Base-by-base conservation (phyloP, 2,888 invertebrate species). In the Caenorhabditis imperialis region DNA sequence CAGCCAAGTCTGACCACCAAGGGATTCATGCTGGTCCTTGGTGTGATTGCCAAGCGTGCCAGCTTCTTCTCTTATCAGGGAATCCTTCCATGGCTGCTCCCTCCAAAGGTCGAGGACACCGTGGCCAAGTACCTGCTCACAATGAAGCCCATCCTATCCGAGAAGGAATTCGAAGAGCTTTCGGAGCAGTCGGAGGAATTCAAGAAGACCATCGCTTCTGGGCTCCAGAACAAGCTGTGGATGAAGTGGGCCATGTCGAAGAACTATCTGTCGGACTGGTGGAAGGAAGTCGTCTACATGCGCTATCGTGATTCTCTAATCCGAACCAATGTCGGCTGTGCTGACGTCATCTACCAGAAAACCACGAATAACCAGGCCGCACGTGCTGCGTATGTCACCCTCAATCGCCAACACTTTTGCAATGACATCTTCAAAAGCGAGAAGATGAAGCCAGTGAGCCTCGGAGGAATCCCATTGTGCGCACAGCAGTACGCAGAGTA, bases 401-500 rank as follows among this genome's bases (percentile, higher is more conserved):
- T 82, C 2, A 71, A 77, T 10, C 48, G 81, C 0, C 73, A 78
- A 44, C 72, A 82, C 23, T 84, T 83, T 65, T 73, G 72, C 44
- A 75, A 74, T 14, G 84, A 84, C 16, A 71, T 78, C 54, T 82
- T 78, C 76, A 75, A 70, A 33, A 71, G 67, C 18, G 80, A 84
- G 38, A 69, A 76, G 20, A 76, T 79, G 75, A 81, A 81, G 62
- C 77, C 79, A 55, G 76, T 84, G 3, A 60, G 67, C 5, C 53
- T 84, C 27, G 83, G 83, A 12, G 82, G 82, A 6, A 94, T 98
- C 75, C 98, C 98, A 0, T 90, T 98, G 53, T 98, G 98, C 88
- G 96, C 96, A 0, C 94, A 94, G 92, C 98, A 98, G 89, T 98
- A 98, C 89, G 96, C 96, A 89, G 91, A 97, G 71, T 92, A 95